Base-by-base conservation (phyloP, 1,140 invertebrate species). In the Archegozetes longisetosus region DNA sequence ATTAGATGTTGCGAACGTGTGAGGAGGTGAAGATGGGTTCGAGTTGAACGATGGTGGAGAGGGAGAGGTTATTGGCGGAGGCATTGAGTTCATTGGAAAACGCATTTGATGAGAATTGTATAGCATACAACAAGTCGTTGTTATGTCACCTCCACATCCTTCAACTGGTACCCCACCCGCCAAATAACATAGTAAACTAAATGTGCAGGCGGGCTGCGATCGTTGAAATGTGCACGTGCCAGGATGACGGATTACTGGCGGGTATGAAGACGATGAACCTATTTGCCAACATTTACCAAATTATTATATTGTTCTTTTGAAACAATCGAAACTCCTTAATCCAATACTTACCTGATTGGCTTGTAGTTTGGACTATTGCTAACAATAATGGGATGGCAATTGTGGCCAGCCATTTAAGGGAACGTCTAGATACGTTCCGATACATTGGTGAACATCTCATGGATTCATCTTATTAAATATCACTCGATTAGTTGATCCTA, bases 191-290 rank as follows among this genome's bases (percentile, higher is more conserved):
- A 63, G 48, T 29, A 63, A 25, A 53, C 48, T 60, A 25, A 63
- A 63, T 20, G 62, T 61, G 32, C 62, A 63, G 17, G 62, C 62
- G 3, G 58, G 13, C 23, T 63, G 59, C 17, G 62, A 63, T 25
- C 60, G 52, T 25, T 63, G 51, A 51, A 46, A 57, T 23, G 58
- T 54, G 48, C 62, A 63, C 9, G 50, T 61, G 2, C 51, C 51
- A n/a, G 62, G 60, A 53, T 63, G 62, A 17, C 54, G 52, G 3
- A 63, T 56, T 0, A 63, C 59, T 24, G 32, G 32, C 6, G 40
- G 54, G 9, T n/a, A 26, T 26, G 46, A 26, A 47, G 26, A 23
- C 40, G 26, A 4, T 14, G 27, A 32, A 20, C n/a, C 25, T 25
- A 54, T 23, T 51, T 51, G 20, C 9, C 9, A 12, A 20, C 17